A percentile compares a stretch with the other conserved stretches of the same genome.
Conservation (phyloP, 2,888 invertebrate species). For the Mesopsocus fuscifrons region DNA sequence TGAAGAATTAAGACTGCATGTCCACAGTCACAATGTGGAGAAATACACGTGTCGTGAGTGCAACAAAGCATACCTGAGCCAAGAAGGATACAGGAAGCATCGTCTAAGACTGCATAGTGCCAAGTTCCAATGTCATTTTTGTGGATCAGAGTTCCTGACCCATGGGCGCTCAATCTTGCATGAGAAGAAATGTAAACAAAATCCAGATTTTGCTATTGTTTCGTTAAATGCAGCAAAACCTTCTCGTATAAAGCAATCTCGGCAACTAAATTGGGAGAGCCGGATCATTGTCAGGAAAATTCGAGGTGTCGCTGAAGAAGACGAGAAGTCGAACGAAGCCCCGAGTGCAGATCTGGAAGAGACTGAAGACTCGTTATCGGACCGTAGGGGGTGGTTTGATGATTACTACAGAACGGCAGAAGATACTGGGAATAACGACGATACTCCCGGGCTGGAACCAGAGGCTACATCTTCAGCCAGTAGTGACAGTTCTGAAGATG, state of each 20-base stretch:
- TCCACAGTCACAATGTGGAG: not conserved
- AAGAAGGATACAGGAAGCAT: not conserved
- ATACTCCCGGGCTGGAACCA: not conserved
- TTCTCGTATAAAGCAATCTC: not conserved
- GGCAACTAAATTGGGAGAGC: conserved; percentile 6
- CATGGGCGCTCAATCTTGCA: not conserved
- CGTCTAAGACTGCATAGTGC: not conserved
- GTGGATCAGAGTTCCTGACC: not conserved
- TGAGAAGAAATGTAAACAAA: conserved; percentile 3
- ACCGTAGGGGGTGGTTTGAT: conserved; percentile 3
- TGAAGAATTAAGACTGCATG: not conserved
- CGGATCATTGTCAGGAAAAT: conserved; percentile 1
- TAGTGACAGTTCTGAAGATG: not conserved
- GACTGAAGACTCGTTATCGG: no score
- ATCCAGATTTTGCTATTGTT: not conserved
- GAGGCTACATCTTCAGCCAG: not conserved
- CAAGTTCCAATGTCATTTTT: not conserved
- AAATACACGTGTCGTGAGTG: conserved; percentile 2
- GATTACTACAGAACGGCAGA: conserved; percentile 3
- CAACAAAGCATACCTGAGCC: not conserved
- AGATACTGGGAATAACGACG: not conserved
- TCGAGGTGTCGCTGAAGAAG: not conserved
- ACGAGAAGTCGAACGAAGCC: not conserved
- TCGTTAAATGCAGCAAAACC: no score
- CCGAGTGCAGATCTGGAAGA: not conserved